Percentiles rank a stretch among this genome's conserved stretches.
These are phyloP conservation scores for Sylvicola fuscatus DNA, from an alignment of 2,888 invertebrate genomes.

Conservation along the genomic window DNA sequence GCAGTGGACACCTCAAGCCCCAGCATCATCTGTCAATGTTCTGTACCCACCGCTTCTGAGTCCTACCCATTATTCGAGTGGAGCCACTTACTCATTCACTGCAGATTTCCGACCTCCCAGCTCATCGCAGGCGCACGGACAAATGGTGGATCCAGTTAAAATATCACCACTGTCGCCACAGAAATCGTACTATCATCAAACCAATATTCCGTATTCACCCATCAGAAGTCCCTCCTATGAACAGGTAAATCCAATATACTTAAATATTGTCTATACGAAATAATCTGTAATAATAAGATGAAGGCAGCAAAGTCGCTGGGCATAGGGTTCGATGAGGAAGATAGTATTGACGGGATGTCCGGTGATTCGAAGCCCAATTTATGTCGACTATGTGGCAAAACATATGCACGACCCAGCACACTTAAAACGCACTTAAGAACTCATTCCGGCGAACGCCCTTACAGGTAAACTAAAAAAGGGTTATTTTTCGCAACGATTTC, in stretches of 20 bases:
- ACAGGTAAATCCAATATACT: too few relatives aligned
- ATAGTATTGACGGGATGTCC: slow-evolving; percentile 18
- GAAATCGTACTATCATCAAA: slow-evolving; percentile 11
- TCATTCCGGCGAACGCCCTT: slow-evolving; percentile 76
- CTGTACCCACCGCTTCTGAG: slow-evolving; percentile 44
- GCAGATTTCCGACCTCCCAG: slow-evolving; percentile 54
- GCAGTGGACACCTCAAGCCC: slow-evolving; percentile 50
- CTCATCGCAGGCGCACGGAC: slow-evolving; percentile 24
- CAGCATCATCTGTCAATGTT: slow-evolving; percentile 38
- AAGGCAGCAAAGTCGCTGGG: slow-evolving; percentile 11
- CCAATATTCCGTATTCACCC: slow-evolving; percentile 15
- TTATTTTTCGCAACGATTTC: not conserved
- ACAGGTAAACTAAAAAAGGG: slow-evolving; percentile 13
- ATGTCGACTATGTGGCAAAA: slow-evolving; percentile 89
- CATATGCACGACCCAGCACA: slow-evolving; percentile 90
- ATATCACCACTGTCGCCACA: slow-evolving; percentile 16
- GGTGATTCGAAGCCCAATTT: slow-evolving; percentile 61
- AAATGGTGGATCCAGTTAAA: slow-evolving; percentile 20
- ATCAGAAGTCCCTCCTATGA: slow-evolving; percentile 17
- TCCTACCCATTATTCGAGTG: slow-evolving; percentile 40
- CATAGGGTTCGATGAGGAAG: slow-evolving; percentile 42
- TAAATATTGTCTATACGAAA: too few relatives aligned
- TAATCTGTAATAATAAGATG: slow-evolving; percentile 4
- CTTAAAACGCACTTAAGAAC: slow-evolving; percentile 93
- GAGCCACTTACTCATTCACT: slow-evolving; percentile 64